A percentile compares a stretch with the other conserved stretches of the same genome.
These are phyloP conservation scores for Hycleus phaleratus DNA, from an alignment of 1,140 invertebrate genomes.

Conservation along the genomic window DNA sequence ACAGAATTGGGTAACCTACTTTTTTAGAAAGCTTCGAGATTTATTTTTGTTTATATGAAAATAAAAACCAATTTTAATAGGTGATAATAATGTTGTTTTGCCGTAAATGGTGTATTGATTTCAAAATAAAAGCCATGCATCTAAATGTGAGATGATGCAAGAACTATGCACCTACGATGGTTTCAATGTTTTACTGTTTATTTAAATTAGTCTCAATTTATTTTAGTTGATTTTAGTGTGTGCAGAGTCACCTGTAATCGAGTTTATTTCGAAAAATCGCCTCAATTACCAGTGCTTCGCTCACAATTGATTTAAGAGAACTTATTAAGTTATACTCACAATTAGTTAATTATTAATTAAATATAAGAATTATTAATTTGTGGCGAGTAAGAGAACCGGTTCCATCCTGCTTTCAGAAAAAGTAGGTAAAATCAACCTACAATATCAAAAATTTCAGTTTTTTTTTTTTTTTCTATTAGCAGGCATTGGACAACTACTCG, in stretches of 20 bases:
- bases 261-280: too few relatives aligned
- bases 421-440: constrained; percentile 17
- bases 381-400: constrained; percentile 3
- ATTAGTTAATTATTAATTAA: background rate
- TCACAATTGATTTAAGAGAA: too few relatives aligned
- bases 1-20: constrained; percentile 17
- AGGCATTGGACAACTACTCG: constrained; percentile 11
- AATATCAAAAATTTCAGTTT: constrained; percentile 1
- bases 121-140: constrained; percentile 21
- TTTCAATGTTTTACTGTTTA: too few relatives aligned
- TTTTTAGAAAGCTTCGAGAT: constrained; percentile 18
- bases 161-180: too few relatives aligned
- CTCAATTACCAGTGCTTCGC: too few relatives aligned
- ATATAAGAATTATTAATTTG: background rate
- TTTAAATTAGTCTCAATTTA: too few relatives aligned
- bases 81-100: constrained; percentile 33
- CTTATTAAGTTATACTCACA: constrained; percentile 3
- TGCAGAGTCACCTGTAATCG: too few relatives aligned
- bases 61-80: constrained; percentile 1
- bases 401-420: constrained; percentile 15
- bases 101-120: constrained; percentile 22
- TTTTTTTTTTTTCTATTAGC: background rate
- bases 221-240: too few relatives aligned
- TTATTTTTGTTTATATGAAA: background rate
- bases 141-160: background rate